Base-by-base conservation (phyloP, 2,797 vertebrate species). In the Sebastes miniatus region DNA sequence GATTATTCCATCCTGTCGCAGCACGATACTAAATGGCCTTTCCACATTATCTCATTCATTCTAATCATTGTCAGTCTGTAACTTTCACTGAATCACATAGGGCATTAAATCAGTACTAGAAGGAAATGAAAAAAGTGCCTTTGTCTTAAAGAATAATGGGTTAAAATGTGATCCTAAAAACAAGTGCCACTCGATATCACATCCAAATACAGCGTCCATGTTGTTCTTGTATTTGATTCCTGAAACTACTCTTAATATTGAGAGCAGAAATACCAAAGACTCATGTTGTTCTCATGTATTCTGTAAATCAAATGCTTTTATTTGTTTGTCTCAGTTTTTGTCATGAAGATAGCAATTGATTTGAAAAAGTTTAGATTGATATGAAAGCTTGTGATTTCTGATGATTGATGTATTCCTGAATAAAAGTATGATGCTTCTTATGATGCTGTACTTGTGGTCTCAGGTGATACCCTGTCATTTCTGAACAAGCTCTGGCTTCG, bases 401-500 rank as follows among this genome's bases (percentile, higher is more conserved):
- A 12, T 64, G n/a, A 54, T 76, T 84, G 72, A 81, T 83, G 81
- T 87, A 80, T 85, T 88, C 77, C 24, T 69, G 6, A 84, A 85
- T 85, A 83, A 87, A 90, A 58, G 5, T 39, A 57, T 73, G 57
- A 32, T 58, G 36, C 54, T 75, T 71, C 13, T 34, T 6, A 62
- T 27, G 8, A 4, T 52, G 62, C 27, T 73, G 47, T 56, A 57
- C 43, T n/a, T 31, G 18, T 68, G 20, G 5, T 63, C 36, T 32
- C 36, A 18, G 50, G 47, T 67, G 56, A 31, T 14, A 31, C 39
- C n/a, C 7, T 16, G 20, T 34, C 31, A 14, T 20, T 16, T 39
- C 57, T 39, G 50, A 59, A 34, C 58, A 8, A 31, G 58, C 58
- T 31, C 8, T 29, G 16, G 27, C 27, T 61, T 50, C 6, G 24